phyloP scores from a whole-genome alignment of 2,797 vertebrate species.

The Sebastes kiyomatsui region DNA sequence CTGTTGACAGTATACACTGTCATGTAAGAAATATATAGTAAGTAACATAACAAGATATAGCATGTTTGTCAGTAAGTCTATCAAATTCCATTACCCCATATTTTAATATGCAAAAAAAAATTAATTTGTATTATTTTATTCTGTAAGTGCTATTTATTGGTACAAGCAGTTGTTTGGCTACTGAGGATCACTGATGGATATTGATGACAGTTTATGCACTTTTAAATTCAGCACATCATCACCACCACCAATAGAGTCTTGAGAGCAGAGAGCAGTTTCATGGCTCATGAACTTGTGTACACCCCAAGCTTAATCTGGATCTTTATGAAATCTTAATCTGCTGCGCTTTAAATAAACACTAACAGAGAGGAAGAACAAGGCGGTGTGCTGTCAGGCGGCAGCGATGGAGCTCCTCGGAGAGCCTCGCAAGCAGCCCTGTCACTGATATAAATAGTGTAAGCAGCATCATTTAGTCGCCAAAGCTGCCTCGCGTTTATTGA shows the following conservation, averaged over 20 bases:
- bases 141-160: neutral
- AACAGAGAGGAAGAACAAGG: slow-evolving; percentile 81
- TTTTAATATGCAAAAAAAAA: neutral
- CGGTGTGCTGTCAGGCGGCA: slow-evolving; percentile 84
- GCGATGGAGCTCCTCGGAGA: slow-evolving; percentile 83
- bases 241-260: slow-evolving; percentile 18
- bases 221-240: slow-evolving; percentile 39
- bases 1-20: neutral
- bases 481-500: slow-evolving; percentile 43
- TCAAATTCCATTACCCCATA: neutral
- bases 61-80: neutral
- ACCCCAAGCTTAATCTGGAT: slow-evolving; percentile 80
- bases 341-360: slow-evolving; percentile 88
- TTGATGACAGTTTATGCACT: slow-evolving; percentile 6
- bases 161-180: slow-evolving; percentile 6
- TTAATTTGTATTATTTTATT: neutral
- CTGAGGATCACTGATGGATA: slow-evolving; percentile 1
- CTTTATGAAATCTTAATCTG: slow-evolving; percentile 88
- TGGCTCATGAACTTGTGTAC: slow-evolving; percentile 71
- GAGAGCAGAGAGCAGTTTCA: slow-evolving; percentile 55
- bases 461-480: slow-evolving; percentile 81
- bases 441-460: slow-evolving; percentile 88
- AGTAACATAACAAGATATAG: neutral
- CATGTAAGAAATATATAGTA: neutral
- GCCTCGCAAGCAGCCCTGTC: slow-evolving; percentile 82